Base-by-base conservation (phyloP, 2,797 vertebrate species). In the Anguilla obscura region DNA sequence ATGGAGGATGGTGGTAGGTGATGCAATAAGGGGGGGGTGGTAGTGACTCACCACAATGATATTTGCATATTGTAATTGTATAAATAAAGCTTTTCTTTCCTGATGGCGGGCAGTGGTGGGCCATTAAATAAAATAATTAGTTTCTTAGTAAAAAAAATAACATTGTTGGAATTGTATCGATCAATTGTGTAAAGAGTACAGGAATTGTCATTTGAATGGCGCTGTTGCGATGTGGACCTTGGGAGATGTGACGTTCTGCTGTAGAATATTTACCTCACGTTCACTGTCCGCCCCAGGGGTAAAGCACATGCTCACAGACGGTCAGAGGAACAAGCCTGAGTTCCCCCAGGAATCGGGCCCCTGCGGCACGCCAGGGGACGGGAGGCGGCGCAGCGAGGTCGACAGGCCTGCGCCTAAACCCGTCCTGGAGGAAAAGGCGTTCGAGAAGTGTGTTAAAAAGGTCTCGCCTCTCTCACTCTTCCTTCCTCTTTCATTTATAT, bases 371-470 rank as follows among this genome's bases (percentile, higher is more conserved):
- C 84, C 3, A n/a, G 71, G 36, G 27, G 36, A 63, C 24, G 91
- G 24, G 83, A 88, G 50, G 33, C 90, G 6, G 21, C 85, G 3
- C 58, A 54, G 18, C 8, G 16, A 87, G 36, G 87, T 0, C 87
- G 40, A 8, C 69, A 86, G 14, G 84, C 54, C 14, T 2, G 71
- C 91, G 21, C 30, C 86, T 30, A 66, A 90, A 24, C 74, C 86
- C 2, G 12, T 63, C 69, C 89, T 89, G 3, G 85, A 93, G 12
- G 82, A 82, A 84, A 88, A 18, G 6, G 80, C 85, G n/a, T 93
- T 93, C 90, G 71, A 94, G 87, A 89, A 92, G 85, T 40, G 30
- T 71, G 45, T 94, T 69, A 48, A 91, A 0, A 89, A 94, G 94
- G 95, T 96, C 74, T 87, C 91, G 89, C 85, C 7, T 60, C 84